Conservation (phyloP, 2,888 invertebrate species). For the Nomada hirtipes region DNA sequence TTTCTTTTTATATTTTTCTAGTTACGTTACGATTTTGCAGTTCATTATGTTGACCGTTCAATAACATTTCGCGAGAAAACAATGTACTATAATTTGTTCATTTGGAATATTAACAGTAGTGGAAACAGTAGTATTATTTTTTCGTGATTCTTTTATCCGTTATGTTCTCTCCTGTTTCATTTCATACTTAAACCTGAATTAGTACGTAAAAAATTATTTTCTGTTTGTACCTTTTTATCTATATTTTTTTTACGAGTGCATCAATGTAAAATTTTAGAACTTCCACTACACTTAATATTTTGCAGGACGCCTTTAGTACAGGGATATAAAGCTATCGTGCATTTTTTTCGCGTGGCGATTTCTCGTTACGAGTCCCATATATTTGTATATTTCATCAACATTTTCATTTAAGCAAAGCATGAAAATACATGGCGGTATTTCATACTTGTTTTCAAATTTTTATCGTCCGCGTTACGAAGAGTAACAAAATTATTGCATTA, state of each 20-base stretch:
- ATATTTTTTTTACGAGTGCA: too few species aligned
- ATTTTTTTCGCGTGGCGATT: conserved; percentile 3
- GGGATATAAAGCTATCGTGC: neutral
- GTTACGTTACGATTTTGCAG: conserved; percentile 32
- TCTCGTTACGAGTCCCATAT: neutral
- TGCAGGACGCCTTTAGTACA: neutral
- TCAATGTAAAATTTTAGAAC: neutral
- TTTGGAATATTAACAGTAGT: conserved; percentile 13
- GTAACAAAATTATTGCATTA: neutral
- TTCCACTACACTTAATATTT: conserved; percentile 22
- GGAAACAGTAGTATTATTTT: neutral
- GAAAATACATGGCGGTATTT: conserved; percentile 8
- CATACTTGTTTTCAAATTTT: conserved; percentile 24
- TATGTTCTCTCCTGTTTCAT: neutral
- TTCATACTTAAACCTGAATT: conserved; percentile 4
- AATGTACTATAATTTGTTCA: conserved; percentile 7
- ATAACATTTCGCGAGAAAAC: conserved; percentile 10
- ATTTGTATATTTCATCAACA: neutral
- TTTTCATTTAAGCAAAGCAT: conserved; percentile 13
- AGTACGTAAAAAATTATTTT: neutral
- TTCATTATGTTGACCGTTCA: conserved; percentile 25
- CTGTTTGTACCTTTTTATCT: neutral
- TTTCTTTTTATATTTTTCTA: conserved; percentile 21
- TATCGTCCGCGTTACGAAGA: neutral
- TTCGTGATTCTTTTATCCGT: neutral